These are phyloP conservation scores for Zelostemma sp. DNA, from an alignment of 1,140 invertebrate genomes.

Conservation along the genomic window DNA sequence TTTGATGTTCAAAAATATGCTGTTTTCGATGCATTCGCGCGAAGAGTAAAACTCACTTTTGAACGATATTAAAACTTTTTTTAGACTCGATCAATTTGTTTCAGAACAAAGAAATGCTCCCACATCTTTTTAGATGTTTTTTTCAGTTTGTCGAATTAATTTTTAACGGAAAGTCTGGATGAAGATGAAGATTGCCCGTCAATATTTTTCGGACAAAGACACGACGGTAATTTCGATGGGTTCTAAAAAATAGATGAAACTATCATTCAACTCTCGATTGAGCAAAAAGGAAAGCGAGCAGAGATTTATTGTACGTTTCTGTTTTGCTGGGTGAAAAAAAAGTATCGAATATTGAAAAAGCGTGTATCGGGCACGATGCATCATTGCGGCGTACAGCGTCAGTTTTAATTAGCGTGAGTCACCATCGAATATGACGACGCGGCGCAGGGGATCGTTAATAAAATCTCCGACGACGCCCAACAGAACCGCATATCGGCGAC, in stretches of 20 bases:
- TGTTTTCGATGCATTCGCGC: too few species aligned
- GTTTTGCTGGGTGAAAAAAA: constrained; percentile 21
- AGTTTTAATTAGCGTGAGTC: constrained; percentile 42
- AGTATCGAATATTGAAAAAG: constrained; percentile 19
- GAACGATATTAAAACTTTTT: too few species aligned
- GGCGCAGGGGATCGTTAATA: constrained; percentile 32
- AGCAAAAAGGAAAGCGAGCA: constrained; percentile 14
- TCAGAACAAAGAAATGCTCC: too few species aligned
- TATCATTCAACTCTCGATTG: constrained; percentile 29
- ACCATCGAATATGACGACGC: constrained; percentile 21
- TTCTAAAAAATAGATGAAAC: constrained; percentile 19
- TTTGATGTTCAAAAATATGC: too few species aligned
- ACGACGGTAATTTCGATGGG: too few species aligned
- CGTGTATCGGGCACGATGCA: constrained; percentile 28
- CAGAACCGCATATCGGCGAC: constrained; percentile 30
- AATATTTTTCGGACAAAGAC: too few species aligned
- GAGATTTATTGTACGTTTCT: constrained; percentile 12
- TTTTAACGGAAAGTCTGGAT: too few species aligned
- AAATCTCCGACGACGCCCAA: constrained; percentile 26
- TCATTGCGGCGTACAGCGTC: constrained; percentile 31
- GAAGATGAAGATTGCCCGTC: too few species aligned
- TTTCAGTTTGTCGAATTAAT: too few species aligned
- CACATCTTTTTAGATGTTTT: too few species aligned
- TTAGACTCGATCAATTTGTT: too few species aligned
- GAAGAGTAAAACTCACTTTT: too few species aligned